Evolutionary conservation across 2,113 vertebrate species (phyloP), one percentile per base, ranked within the genome.

Genomic region (Mola mola): DNA sequence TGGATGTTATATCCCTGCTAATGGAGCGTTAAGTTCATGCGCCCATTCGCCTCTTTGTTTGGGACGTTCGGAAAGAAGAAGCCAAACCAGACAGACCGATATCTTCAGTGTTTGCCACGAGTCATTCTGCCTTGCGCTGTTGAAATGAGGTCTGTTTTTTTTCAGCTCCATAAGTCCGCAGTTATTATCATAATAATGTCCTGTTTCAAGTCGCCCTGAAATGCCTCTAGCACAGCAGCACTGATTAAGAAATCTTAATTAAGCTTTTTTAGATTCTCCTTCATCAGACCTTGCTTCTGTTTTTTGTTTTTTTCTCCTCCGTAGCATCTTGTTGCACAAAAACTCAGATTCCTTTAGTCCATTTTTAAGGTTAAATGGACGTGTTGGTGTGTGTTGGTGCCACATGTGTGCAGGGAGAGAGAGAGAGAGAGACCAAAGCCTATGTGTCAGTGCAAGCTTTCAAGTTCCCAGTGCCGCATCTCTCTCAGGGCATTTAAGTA

Each of bases 201-300:
- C 87, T 84, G 78, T 84, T 89, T 90, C 86, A 89, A 87, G 81
- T 88, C 43, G 65, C 69, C 80, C 83, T 76, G 55, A 72, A 89
- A 86, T 49, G 88, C 89, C 84, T 84, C 67, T 28, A 89, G 88
- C 85, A 33, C 62, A 55, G 85, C 73, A 75, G 80, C 79, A 46
- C 65, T 71, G 85, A 90, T 91, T 88, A 91, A 79, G 65, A 85
- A 89, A 88, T 90, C 80, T 91, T 91, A 91, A 92, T 92, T 90
- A 90, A 86, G 88, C 78, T 88, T 87, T 83, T 88, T 83, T 86
- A 79, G 61, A 75, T 80, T 92, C 79, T 87, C 91, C 88, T 89
- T 91, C 77, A 91, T 85, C 77, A 87, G 89, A 90, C 87, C 87
- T 90, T 90, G 73, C 74, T 71, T 75, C 20, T 22, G 71, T 76